Conservation (phyloP, 2,113 vertebrate genomes). For the Euleptes europaea region DNA sequence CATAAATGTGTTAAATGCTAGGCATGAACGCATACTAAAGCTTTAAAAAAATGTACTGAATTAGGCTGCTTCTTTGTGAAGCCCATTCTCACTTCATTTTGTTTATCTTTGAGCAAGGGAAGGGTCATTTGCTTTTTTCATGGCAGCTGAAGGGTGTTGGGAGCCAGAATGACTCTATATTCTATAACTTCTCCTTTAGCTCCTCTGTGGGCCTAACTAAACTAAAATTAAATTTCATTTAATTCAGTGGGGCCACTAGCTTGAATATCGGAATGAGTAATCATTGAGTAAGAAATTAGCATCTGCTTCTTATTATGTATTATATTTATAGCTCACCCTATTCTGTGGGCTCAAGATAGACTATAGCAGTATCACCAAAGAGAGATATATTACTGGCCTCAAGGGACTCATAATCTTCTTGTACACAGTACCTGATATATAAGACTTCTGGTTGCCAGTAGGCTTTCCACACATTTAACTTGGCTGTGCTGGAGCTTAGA, state of each 20-base stretch:
- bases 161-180: neutral
- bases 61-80: neutral
- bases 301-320: slow-evolving; percentile 43
- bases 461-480: neutral
- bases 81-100: neutral
- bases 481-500: slow-evolving; percentile 20
- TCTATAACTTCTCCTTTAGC: slow-evolving; percentile 7
- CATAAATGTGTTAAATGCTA: neutral
- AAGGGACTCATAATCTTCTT: neutral
- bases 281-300: slow-evolving; percentile 44
- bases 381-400: neutral
- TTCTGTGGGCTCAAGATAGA: neutral
- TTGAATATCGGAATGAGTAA: slow-evolving; percentile 45
- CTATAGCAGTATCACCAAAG: neutral
- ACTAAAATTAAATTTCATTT: slow-evolving; percentile 62
- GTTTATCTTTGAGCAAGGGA: neutral
- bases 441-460: slow-evolving; percentile 37
- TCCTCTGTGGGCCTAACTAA: slow-evolving; percentile 31
- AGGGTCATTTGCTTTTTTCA: neutral
- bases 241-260: slow-evolving; percentile 60
- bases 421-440: slow-evolving; percentile 44
- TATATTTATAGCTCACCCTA: neutral
- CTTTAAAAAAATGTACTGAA: neutral
- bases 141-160: neutral
- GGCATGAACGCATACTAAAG: no score